Evolutionary conservation across 2,113 vertebrate species (phyloP).

Genomic region (Prolemur simus): DNA sequence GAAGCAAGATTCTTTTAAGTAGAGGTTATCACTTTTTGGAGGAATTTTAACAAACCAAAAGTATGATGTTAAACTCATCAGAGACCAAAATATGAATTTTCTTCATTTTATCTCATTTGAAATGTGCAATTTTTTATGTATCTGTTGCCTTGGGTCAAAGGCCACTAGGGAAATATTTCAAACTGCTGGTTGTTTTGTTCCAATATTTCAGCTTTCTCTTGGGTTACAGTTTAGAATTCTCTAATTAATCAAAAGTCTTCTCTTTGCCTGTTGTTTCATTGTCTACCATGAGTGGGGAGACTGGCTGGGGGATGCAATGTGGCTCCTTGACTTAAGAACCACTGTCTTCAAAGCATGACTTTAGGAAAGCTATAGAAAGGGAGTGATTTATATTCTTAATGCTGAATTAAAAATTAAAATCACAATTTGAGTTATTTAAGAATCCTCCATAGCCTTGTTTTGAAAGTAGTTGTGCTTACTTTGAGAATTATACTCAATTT

Average conservation of each 20-base stretch:
- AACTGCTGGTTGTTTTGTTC: neutral
- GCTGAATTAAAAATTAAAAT: neutral
- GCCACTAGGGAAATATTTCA: conserved; percentile 11
- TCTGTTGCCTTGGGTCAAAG: conserved; percentile 20
- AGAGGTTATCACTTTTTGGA: conserved; percentile 1
- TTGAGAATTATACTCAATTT: conserved; percentile 21
- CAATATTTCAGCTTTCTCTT: conserved; percentile 13
- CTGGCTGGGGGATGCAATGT: neutral
- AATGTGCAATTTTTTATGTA: conserved; percentile 5
- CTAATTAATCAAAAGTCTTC: neutral
- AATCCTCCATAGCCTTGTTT: neutral
- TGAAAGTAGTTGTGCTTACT: neutral
- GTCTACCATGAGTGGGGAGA: neutral
- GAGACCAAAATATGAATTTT: neutral
- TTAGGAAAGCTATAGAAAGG: neutral
- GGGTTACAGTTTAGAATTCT: conserved; percentile 7
- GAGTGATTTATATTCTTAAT: neutral
- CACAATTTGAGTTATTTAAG: neutral
- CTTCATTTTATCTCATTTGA: conserved; percentile 32
- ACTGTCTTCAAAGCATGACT: neutral
- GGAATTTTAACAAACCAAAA: conserved; percentile 27
- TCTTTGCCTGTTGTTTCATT: neutral
- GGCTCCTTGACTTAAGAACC: neutral
- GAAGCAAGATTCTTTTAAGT: neutral
- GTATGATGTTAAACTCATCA: neutral